Percentiles rank a stretch among this genome's conserved stretches.
These are phyloP conservation scores for Oenanthe oenanthe DNA, from an alignment of 2,113 vertebrate genomes.

Conservation along the genomic window DNA sequence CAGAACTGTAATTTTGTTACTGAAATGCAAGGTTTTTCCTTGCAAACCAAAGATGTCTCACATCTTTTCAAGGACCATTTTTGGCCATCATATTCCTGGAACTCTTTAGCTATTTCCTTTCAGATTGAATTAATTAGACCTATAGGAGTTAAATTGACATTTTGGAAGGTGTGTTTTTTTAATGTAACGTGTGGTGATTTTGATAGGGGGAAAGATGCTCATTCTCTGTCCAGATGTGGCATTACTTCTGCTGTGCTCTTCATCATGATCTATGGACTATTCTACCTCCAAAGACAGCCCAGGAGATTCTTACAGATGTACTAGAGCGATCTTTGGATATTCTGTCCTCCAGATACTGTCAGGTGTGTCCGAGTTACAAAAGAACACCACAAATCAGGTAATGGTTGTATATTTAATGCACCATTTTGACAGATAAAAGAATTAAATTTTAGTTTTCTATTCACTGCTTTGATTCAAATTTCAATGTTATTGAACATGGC, in stretches of 20 bases:
- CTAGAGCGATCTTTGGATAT: slow-evolving; percentile 85
- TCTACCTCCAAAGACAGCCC: slow-evolving; percentile 81
- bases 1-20: slow-evolving; percentile 52
- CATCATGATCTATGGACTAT: slow-evolving; percentile 89
- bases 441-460: background rate
- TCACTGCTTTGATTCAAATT: background rate
- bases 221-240: slow-evolving; percentile 98
- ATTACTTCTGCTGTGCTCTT: slow-evolving; percentile 92
- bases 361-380: slow-evolving; percentile 84
- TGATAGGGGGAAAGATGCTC: slow-evolving; percentile 94
- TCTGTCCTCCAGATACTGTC: slow-evolving; percentile 87
- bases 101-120: slow-evolving; percentile 70
- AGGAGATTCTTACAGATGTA: slow-evolving; percentile 85
- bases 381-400: slow-evolving; percentile 94
- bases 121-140: slow-evolving; percentile 74
- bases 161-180: slow-evolving; percentile 67
- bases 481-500: background rate
- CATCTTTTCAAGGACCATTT: slow-evolving; percentile 72
- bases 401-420: background rate
- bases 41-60: slow-evolving; percentile 74
- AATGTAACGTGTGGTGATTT: slow-evolving; percentile 69
- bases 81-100: slow-evolving; percentile 52
- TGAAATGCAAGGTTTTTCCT: slow-evolving; percentile 56
- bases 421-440: background rate
- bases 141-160: slow-evolving; percentile 57